phyloP scores from a whole-genome alignment of 2,797 vertebrate genomes.

The Gephyroberyx darwinii region DNA sequence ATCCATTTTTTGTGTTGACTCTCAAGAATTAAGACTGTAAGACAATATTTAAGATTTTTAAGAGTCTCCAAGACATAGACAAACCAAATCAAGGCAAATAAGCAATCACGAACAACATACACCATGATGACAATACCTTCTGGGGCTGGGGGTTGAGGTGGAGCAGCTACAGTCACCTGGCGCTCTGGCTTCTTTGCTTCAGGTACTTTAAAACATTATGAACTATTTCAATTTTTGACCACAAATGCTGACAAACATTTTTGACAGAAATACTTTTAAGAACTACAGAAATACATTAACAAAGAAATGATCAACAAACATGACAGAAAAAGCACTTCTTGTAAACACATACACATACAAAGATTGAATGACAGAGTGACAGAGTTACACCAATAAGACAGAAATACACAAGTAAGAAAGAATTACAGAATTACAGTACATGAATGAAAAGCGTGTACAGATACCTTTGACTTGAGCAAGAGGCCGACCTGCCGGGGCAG shows the following conservation, averaged over 20 bases:
- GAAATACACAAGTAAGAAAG: constrained; percentile 5
- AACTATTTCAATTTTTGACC: constrained; percentile 34
- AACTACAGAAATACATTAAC: constrained; percentile 18
- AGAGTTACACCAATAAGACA: constrained; percentile 11
- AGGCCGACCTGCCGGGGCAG: constrained; percentile 43
- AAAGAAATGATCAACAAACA: constrained; percentile 19
- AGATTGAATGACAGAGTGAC: background rate
- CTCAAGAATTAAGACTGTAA: constrained; percentile 27
- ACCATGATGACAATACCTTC: constrained; percentile 70
- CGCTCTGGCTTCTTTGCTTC: constrained; percentile 65
- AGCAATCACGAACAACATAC: background rate
- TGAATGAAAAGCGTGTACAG: constrained; percentile 13
- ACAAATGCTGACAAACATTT: constrained; percentile 9
- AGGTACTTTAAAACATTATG: constrained; percentile 77
- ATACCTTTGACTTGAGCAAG: constrained; percentile 67
- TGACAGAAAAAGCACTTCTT: constrained; percentile 1
- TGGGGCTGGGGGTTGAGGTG: constrained; percentile 1
- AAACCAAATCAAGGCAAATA: constrained; percentile 4
- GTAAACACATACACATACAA: background rate
- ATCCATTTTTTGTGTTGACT: background rate
- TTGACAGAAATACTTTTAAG: constrained; percentile 20
- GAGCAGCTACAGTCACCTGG: background rate
- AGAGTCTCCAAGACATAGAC: constrained; percentile 5
- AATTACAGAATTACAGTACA: background rate
- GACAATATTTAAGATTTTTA: constrained; percentile 24